Base-by-base conservation (phyloP, 2,888 invertebrate genomes). In the Vesta saturnalis region DNA sequence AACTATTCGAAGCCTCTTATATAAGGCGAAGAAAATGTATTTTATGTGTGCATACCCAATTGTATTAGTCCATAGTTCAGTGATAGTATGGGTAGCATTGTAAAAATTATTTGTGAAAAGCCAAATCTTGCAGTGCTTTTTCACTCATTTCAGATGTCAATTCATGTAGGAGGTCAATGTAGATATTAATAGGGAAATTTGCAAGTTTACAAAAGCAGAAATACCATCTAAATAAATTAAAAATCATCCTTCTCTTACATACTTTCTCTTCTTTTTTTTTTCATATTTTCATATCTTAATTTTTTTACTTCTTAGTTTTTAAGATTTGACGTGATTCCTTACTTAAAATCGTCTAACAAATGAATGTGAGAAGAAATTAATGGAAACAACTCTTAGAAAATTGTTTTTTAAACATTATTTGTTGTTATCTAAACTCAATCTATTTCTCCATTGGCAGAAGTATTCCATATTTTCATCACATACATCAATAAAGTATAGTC, bases 101-200 rank as follows among this genome's bases (percentile, higher is more conserved):
- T 15, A 14, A 16, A 47, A 43, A 43, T 2, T 43, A 43, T n/a
- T 2, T n/a, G 61, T 68, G 63, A 72, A 72, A 68, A 67, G 73
- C 73, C 73, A 71, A 74, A 67, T 74, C 74, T 74, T 74, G 74
- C 74, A 70, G n/a, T 73, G 73, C 73, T 67, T 60, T 68, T 67
- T 69, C 73, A 59, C 69, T 19, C n/a, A 12, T 18, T 18, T 49
- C 19, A 3, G 8, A 3, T 49, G 49, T 1, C n/a, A 8, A 23
- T 39, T 39, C n/a, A 1, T n/a, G 12, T 39, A 39, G 39, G 2
- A 2, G 39, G 2, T 39, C n/a, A n/a, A 39, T 39, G n/a, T 1
- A 39, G 2, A 39, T 39, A 12, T 39, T 39, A n/a, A 30, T 30
- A 39, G n/a, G 39, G 39, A 2, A 39, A 39, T 8, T 10, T 39